Conservation (phyloP, 2,888 invertebrate genomes). For the Cheilosia vernalis region DNA sequence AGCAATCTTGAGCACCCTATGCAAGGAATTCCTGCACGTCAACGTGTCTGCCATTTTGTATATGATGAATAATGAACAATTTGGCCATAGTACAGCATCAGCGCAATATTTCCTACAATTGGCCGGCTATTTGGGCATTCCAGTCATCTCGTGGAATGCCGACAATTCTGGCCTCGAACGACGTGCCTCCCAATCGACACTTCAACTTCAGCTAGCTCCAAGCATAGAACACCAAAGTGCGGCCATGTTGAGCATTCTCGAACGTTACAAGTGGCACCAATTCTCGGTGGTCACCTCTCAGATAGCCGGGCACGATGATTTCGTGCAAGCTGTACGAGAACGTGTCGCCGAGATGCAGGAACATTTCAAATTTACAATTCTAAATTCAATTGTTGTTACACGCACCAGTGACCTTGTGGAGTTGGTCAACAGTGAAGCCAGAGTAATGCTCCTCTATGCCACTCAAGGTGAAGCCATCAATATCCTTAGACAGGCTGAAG, state of each 20-base stretch:
- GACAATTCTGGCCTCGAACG: slow-evolving; percentile 95
- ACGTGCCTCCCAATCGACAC: slow-evolving; percentile 92
- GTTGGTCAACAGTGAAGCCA: slow-evolving; percentile 93
- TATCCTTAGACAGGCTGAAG: slow-evolving; percentile 86
- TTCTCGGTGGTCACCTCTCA: slow-evolving; percentile 97
- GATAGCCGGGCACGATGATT: slow-evolving; percentile 97
- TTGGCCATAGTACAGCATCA: slow-evolving; percentile 95
- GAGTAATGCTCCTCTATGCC: slow-evolving; percentile 96
- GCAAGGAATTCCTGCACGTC: slow-evolving; percentile 93
- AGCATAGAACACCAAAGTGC: slow-evolving; percentile 97
- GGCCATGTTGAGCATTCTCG: slow-evolving; percentile 97
- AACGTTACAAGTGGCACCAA: slow-evolving; percentile 98
- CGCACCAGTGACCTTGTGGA: slow-evolving; percentile 90
- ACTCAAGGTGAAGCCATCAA: slow-evolving; percentile 94
- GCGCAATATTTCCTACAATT: slow-evolving; percentile 97
- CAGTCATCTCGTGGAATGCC: slow-evolving; percentile 98
- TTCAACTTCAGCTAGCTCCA: slow-evolving; percentile 97
- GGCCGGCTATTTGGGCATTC: slow-evolving; percentile 96
- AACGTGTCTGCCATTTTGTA: slow-evolving; percentile 97
- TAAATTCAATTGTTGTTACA: slow-evolving; percentile 93
- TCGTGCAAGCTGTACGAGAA: slow-evolving; percentile 96
- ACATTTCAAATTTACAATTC: slow-evolving; percentile 91
- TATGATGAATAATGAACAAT: slow-evolving; percentile 97
- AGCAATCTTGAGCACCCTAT: slow-evolving; percentile 94
- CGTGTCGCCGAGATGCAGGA: slow-evolving; percentile 93